These are phyloP conservation scores for Corythoichthys haematopterus DNA, from an alignment of 2,113 vertebrate species.

Conservation along the genomic window DNA sequence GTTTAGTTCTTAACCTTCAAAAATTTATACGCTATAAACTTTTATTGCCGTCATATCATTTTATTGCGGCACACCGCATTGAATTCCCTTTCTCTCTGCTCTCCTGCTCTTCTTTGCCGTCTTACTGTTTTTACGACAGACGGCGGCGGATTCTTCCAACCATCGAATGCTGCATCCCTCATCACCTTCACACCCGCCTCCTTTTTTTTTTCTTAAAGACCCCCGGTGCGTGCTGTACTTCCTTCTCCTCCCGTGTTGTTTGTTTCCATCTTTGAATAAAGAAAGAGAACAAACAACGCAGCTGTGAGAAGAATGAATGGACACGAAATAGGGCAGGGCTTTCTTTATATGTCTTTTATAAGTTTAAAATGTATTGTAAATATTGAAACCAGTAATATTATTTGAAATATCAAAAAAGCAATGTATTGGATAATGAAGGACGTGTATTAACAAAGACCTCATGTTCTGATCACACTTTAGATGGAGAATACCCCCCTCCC, in stretches of 20 bases:
- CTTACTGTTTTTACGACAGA: slow-evolving; percentile 77
- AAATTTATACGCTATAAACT: slow-evolving; percentile 99
- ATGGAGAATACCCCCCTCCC: no score
- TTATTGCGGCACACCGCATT: slow-evolving; percentile 87
- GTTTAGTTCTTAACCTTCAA: slow-evolving; percentile 98
- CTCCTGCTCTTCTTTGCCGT: slow-evolving; percentile 39
- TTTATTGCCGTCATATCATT: slow-evolving; percentile 99
- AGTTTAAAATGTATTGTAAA: neutral
- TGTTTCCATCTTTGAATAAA: slow-evolving; percentile 52
- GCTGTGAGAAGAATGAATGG: slow-evolving; percentile 10
- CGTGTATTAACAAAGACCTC: no score
- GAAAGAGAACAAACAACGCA: neutral
- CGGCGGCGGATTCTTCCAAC: slow-evolving; percentile 59
- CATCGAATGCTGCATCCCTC: slow-evolving; percentile 38
- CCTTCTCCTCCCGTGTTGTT: slow-evolving; percentile 67
- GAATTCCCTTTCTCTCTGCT: slow-evolving; percentile 73
- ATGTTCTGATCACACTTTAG: no score
- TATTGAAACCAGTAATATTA: neutral
- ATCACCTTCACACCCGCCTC: slow-evolving; percentile 43
- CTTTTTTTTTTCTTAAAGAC: slow-evolving; percentile 16
- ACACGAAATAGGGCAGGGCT: neutral
- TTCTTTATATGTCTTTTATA: slow-evolving; percentile 30
- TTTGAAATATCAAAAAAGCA: neutral
- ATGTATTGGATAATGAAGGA: neutral
- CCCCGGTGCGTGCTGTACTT: slow-evolving; percentile 47